These are phyloP conservation scores for Chauna torquata DNA, from an alignment of 2,113 vertebrate genomes.

Conservation along the genomic window DNA sequence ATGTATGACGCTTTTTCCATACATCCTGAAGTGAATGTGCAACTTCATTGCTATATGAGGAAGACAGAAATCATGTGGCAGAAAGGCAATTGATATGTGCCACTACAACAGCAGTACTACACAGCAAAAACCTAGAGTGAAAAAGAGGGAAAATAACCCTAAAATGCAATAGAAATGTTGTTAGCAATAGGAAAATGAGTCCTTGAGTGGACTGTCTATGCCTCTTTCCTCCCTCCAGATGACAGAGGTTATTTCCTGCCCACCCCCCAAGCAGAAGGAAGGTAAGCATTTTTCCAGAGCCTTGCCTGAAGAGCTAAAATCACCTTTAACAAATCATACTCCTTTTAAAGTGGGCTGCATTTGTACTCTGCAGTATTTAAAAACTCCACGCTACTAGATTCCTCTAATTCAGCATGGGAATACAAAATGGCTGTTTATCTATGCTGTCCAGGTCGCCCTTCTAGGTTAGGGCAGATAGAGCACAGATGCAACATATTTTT, in stretches of 20 bases:
- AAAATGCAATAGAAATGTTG: background rate
- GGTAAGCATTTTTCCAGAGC: slow-evolving; percentile 5
- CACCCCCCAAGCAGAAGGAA: background rate
- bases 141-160: background rate
- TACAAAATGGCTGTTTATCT: background rate
- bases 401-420: background rate
- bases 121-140: background rate
- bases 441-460: background rate
- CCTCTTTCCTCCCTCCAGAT: background rate
- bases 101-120: background rate
- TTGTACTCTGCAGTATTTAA: background rate
- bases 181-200: background rate
- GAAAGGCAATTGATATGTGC: background rate
- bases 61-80: background rate
- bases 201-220: background rate
- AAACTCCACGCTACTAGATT: background rate
- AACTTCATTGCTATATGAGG: background rate
- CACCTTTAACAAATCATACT: background rate
- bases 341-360: background rate
- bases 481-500: background rate
- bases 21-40: background rate
- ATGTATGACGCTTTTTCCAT: background rate
- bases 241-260: background rate
- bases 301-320: background rate
- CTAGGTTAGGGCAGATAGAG: background rate